A percentile compares a stretch with the other conserved stretches of the same genome.
phyloP scores from a whole-genome alignment of 1,140 invertebrate genomes.

The Geopemphigus sp. region DNA sequence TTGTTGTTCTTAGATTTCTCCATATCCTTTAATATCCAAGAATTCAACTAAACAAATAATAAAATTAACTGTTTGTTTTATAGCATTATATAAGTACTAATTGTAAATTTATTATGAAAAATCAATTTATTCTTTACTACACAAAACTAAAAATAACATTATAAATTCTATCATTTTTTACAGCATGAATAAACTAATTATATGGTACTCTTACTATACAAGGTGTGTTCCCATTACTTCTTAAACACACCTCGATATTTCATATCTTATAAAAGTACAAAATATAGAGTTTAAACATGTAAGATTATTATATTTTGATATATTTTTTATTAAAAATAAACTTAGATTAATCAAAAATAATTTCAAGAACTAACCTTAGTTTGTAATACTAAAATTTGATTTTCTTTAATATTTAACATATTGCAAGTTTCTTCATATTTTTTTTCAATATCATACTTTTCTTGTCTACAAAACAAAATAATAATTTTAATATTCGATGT shows the following conservation, averaged over 20 bases:
- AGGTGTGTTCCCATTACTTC: too few relatives aligned
- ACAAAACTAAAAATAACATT: too few relatives aligned
- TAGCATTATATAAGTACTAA: too few relatives aligned
- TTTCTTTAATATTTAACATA: constrained; percentile 44
- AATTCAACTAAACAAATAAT: constrained; percentile 20
- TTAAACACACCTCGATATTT: too few relatives aligned
- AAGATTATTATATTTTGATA: not conserved
- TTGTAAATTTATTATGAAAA: too few relatives aligned
- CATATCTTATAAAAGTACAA: not conserved
- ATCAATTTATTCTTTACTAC: too few relatives aligned
- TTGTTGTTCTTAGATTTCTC: not conserved
- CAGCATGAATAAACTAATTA: not conserved
- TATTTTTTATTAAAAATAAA: not conserved
- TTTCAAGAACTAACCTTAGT: constrained; percentile 24
- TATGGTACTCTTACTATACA: not conserved
- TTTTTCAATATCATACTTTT: constrained; percentile 10
- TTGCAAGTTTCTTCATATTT: constrained; percentile 43
- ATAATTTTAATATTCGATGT: not conserved
- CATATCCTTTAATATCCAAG: constrained; percentile 36
- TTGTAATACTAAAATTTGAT: constrained; percentile 45
- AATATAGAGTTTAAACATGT: not conserved
- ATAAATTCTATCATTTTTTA: too few relatives aligned
- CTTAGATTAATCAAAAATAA: not conserved
- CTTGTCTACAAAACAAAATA: constrained; percentile 19
- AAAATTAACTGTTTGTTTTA: too few relatives aligned